Conservation (phyloP, 2,113 vertebrate genomes). For the Zosterops lateralis region DNA sequence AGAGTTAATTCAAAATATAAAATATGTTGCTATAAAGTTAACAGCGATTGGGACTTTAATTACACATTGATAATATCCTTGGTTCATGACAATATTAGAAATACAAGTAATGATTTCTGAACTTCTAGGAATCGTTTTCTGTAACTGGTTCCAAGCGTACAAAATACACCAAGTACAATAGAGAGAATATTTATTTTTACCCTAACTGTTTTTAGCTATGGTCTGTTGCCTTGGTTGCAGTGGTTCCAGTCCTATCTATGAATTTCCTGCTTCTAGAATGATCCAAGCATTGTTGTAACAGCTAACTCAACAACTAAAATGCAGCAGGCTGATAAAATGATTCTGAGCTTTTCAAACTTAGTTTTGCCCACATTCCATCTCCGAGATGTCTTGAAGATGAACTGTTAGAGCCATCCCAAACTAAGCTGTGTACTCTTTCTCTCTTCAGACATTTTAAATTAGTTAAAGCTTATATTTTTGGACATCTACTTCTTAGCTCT, state of each 20-base stretch:
- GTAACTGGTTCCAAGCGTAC: not conserved
- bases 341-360: not conserved
- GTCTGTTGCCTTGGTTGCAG: conserved; percentile 51
- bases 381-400: not conserved
- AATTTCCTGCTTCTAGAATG: not conserved
- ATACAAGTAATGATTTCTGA: not conserved
- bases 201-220: conserved; percentile 40
- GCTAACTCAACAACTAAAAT: not conserved
- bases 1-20: not conserved
- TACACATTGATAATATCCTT: not conserved
- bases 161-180: not conserved
- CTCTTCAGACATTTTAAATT: not conserved
- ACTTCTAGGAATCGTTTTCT: conserved; percentile 26
- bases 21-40: not conserved
- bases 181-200: conserved; percentile 40
- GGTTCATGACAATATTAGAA: not conserved
- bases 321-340: not conserved
- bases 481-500: not conserved
- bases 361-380: not conserved
- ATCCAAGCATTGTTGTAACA: not conserved
- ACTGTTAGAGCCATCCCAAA: not conserved
- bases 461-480: not conserved
- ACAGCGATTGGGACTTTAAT: not conserved
- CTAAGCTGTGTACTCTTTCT: not conserved
- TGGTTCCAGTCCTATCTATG: conserved; percentile 11